Evolutionary conservation across 2,113 vertebrate species (phyloP).

Genomic region (Hippocampus abdominalis): DNA sequence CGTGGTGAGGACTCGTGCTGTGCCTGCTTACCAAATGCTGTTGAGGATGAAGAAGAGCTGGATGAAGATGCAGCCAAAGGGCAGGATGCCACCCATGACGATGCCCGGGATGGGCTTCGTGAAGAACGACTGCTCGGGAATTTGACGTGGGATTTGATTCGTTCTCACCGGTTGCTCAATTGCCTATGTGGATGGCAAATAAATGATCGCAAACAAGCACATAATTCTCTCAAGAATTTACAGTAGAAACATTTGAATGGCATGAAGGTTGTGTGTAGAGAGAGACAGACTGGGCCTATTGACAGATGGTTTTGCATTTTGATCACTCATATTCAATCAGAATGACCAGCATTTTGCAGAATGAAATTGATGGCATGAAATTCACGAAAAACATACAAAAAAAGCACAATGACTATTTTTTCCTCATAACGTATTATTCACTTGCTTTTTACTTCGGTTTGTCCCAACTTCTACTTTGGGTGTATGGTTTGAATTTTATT

Average conservation of each 20-base stretch:
- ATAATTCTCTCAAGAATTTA: too few species aligned
- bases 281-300: too few species aligned
- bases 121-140: constrained; percentile 96
- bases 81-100: constrained; percentile 95
- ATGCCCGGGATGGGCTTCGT: constrained; percentile 94
- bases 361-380: too few species aligned
- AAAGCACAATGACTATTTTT: too few species aligned
- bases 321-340: too few species aligned
- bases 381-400: too few species aligned
- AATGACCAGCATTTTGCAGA: too few species aligned
- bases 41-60: constrained; percentile 99
- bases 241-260: background rate
- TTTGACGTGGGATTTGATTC: constrained; percentile 97
- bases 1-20: background rate
- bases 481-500: too few species aligned
- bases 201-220: background rate
- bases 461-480: too few species aligned
- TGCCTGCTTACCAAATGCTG: constrained; percentile 88
- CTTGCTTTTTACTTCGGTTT: too few species aligned
- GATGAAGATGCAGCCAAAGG: constrained; percentile 98
- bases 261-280: background rate
- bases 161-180: constrained; percentile 96
- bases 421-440: too few species aligned
- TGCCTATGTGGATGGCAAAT: constrained; percentile 69
- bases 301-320: too few species aligned